A percentile compares a stretch with the other conserved stretches of the same genome.
These are phyloP conservation scores for Lepilemur septentrionalis DNA, from an alignment of 2,797 vertebrate genomes.

Conservation along the genomic window DNA sequence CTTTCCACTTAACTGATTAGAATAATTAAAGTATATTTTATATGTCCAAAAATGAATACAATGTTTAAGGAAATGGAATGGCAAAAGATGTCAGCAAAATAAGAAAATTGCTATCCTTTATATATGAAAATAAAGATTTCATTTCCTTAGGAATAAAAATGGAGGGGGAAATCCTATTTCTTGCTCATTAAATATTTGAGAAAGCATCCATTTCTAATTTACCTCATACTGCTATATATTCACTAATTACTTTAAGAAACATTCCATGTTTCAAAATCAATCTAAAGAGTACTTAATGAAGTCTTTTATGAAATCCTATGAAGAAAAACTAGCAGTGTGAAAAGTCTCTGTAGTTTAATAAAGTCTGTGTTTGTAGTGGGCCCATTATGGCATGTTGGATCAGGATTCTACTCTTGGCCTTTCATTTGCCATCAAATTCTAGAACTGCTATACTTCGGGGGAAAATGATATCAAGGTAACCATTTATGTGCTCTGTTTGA, in stretches of 20 bases:
- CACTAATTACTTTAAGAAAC: constrained; percentile 9
- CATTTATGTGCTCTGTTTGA: neutral
- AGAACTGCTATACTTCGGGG: neutral
- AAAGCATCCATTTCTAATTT: constrained; percentile 1
- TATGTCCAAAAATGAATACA: neutral
- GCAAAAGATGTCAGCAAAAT: neutral
- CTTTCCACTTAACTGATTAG: neutral
- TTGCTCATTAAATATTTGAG: neutral
- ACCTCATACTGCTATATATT: neutral
- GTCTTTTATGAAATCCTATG: neutral
- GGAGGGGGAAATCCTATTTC: neutral
- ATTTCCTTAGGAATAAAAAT: constrained; percentile 28
- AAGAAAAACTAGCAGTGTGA: neutral
- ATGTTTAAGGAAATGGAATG: neutral
- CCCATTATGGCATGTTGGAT: neutral
- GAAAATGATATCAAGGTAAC: neutral
- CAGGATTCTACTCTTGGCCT: neutral
- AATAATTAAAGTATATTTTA: neutral
- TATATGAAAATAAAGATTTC: constrained; percentile 17
- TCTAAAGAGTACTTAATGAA: constrained; percentile 16
- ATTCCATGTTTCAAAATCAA: neutral
- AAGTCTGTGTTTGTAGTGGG: neutral
- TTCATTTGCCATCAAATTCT: constrained; percentile 45
- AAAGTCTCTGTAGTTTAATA: neutral
- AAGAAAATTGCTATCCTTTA: neutral